Percentiles rank a stretch among this genome's conserved stretches.
phyloP scores from a whole-genome alignment of 2,888 invertebrate species.

The Xestoiulus laeticollis region DNA sequence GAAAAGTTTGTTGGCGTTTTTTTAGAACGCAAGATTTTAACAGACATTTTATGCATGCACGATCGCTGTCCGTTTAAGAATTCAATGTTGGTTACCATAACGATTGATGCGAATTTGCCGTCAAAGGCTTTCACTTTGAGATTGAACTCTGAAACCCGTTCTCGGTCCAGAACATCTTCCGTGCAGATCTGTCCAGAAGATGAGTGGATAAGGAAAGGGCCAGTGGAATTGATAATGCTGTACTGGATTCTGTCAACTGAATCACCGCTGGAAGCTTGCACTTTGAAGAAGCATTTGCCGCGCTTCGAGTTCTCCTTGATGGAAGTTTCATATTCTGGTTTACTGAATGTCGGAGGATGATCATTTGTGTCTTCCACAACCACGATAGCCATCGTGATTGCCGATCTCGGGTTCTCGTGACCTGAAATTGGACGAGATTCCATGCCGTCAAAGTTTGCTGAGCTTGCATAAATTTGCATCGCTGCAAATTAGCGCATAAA shows the following conservation, averaged over 20 bases:
- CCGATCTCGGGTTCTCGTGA: conserved; percentile 53
- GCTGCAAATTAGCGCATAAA: background rate
- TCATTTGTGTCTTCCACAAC: conserved; percentile 87
- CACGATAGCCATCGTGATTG: conserved; percentile 69
- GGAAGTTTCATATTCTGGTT: conserved; percentile 76
- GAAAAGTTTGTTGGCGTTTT: too few species aligned
- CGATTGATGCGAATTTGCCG: conserved; percentile 54
- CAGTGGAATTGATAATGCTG: conserved; percentile 55
- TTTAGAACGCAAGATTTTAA: too few species aligned
- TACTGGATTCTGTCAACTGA: conserved; percentile 59
- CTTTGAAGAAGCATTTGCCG: conserved; percentile 60
- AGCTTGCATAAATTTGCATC: too few species aligned
- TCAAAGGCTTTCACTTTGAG: conserved; percentile 56
- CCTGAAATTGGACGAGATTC: background rate
- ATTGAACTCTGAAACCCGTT: conserved; percentile 53
- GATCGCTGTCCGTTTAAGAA: background rate
- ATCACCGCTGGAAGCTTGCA: conserved; percentile 60
- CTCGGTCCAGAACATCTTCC: conserved; percentile 56
- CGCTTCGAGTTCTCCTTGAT: conserved; percentile 78
- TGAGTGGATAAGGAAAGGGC: conserved; percentile 55
- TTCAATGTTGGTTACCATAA: conserved; percentile 50
- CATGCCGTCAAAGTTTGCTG: too few species aligned
- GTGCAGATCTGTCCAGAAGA: conserved; percentile 56
- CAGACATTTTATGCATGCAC: too few species aligned
- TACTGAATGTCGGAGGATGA: conserved; percentile 82